Percentiles rank a stretch among this genome's conserved stretches.
These are phyloP conservation scores for Pammene fasciana DNA, from an alignment of 2,888 invertebrate species.

Conservation along the genomic window DNA sequence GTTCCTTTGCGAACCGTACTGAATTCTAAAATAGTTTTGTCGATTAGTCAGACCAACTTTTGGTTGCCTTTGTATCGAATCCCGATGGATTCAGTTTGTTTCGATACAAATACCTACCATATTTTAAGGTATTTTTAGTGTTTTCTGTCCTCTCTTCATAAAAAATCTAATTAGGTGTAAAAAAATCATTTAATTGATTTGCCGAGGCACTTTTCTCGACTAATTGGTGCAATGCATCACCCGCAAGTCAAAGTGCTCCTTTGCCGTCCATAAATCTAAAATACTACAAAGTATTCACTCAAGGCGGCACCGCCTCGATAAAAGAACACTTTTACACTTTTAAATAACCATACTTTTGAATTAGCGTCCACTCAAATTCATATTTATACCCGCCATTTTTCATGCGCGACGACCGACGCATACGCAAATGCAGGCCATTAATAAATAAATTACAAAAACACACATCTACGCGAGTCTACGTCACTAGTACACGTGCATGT, in stretches of 20 bases:
- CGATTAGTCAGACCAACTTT: constrained; percentile 55
- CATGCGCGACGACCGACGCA: constrained; percentile 69
- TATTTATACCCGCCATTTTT: constrained; percentile 76
- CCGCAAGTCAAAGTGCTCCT: constrained; percentile 30
- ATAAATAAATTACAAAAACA: constrained; percentile 79
- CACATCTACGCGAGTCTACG: constrained; percentile 64
- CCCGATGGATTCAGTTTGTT: neutral
- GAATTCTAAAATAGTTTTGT: constrained; percentile 72
- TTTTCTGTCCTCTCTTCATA: neutral
- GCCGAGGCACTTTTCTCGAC: constrained; percentile 10
- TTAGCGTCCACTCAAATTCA: constrained; percentile 70
- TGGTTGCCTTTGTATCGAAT: neutral
- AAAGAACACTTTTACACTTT: constrained; percentile 54
- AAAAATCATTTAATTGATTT: constrained; percentile 25
- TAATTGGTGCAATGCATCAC: constrained; percentile 10
- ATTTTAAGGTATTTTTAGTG: neutral
- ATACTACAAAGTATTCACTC: constrained; percentile 36
- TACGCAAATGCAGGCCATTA: constrained; percentile 77
- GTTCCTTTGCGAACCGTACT: constrained; percentile 51
- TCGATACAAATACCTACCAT: neutral
- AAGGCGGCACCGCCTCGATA: constrained; percentile 53
- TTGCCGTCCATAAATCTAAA: constrained; percentile 36
- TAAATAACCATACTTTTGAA: constrained; percentile 67
- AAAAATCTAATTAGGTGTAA: constrained; percentile 14
- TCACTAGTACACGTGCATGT: constrained; percentile 55